Base-by-base conservation (phyloP, 2,888 invertebrate genomes). In the Drosophila seclusa region DNA sequence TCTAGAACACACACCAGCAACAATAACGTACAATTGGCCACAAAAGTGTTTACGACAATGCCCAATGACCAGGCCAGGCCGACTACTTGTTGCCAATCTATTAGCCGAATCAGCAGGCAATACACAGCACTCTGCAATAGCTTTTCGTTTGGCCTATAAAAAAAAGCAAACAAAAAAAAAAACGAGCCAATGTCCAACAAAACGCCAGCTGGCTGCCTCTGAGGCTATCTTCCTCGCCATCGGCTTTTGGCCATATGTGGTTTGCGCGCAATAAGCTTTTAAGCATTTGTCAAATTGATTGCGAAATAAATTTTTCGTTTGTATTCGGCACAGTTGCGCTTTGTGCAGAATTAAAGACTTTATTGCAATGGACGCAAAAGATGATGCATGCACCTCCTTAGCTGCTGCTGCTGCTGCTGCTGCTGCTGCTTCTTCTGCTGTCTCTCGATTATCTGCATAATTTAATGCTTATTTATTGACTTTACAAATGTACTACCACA, bases 201-300 rank as follows among this genome's bases (percentile, higher is more conserved):
- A 40, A 29, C 40, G 45, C 57, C 60, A 70, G 63, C 71, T 68
- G 68, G 42, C 52, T 60, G 42, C 16, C 50, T 29, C 29, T 36
- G n/a, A 29, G 50, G 48, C 65, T 76, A 72, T 76, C 76, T 76
- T 61, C 76, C 49, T 32, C 61, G 55, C 49, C 68, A 76, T 76
- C 73, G 48, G 45, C 58, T 58, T 34, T 48, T 57, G 78, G 62
- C 68, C 78, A 79, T 76, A 68, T 61, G 52, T 42, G 55, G 45
- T 29, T n/a, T n/a, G 52, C 42, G 68, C 53, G 40, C 45, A 55
- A 45, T 69, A 76, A 70, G 82, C 88, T 78, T 76, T 74, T 59
- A 58, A 70, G 73, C 88, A 90, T 90, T 88, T 87, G 88, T 89
- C 88, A 89, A 88, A 73, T 83, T 87, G 85, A 89, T 90, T 87